Evolutionary conservation across 2,797 vertebrate species (phyloP).

Genomic region (Alauda arvensis): DNA sequence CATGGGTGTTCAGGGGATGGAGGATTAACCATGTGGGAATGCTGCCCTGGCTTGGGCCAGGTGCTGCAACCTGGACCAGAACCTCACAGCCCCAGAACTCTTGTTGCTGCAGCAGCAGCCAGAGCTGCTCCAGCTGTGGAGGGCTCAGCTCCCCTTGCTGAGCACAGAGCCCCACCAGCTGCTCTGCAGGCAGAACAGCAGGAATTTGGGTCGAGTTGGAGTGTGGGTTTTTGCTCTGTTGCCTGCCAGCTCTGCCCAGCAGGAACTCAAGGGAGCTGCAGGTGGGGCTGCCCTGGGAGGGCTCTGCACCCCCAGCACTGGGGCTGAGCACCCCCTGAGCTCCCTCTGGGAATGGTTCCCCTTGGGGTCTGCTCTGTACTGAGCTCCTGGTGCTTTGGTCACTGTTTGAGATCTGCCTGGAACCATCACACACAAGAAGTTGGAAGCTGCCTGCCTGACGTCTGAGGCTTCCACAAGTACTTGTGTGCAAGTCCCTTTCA

Average conservation of each 20-base stretch:
- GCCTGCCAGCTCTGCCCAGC: background rate
- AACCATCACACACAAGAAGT: fast-evolving
- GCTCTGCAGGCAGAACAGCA: background rate
- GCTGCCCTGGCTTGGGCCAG: background rate
- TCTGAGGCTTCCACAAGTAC: background rate
- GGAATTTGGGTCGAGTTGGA: fast-evolving
- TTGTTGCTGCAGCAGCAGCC: background rate
- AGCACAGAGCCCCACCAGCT: background rate
- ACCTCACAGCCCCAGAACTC: fast-evolving
- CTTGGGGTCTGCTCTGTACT: background rate
- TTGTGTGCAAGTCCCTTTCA: background rate
- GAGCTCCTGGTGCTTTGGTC: background rate
- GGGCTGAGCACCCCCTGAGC: background rate
- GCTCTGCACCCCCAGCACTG: background rate
- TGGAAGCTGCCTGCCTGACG: background rate
- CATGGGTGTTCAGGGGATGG: background rate
- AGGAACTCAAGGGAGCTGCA: background rate
- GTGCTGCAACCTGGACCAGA: background rate
- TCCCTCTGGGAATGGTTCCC: fast-evolving
- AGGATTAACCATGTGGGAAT: background rate
- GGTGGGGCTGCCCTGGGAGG: background rate
- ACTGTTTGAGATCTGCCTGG: background rate
- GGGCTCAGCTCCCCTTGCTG: background rate
- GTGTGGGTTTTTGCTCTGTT: background rate
- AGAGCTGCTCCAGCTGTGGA: background rate